Evolutionary conservation across 2,888 invertebrate genomes (phyloP), one percentile per base, ranked within the genome.

Genomic region (Drosophila koepferae): DNA sequence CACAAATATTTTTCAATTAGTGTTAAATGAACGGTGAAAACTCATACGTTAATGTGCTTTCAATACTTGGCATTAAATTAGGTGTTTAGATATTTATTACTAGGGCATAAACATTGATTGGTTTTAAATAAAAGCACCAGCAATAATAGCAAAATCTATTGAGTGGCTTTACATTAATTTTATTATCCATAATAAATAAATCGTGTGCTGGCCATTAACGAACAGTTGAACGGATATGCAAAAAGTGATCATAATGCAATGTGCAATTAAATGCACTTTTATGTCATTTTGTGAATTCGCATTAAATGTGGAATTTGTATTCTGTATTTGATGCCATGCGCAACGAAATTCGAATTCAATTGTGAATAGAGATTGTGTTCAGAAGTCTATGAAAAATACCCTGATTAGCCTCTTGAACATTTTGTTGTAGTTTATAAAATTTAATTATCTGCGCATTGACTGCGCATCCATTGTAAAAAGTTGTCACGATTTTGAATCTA

Each of bases 401-500:
- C 59, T 63, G 68, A 79, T 79, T 73, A 74, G 64, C 59, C 18
- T 58, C n/a, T 40, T 38, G 46, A 23, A 40, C 55, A 65, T 48
- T 71, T 67, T 64, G 63, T 72, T 75, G 49, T 28, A 51, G 38
- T 46, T 58, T 58, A 49, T 58, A 34, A 64, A 81, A 68, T 72
- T 65, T 53, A 81, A 86, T 82, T 77, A 81, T 65, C 51, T 49
- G 40, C 53, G 18, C 62, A 69, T 80, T 76, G 65, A 54, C 36
- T 56, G 53, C 23, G 46, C 34, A 53, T 72, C 53, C 61, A 66
- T 63, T 71, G 61, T 12, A n/a, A 12, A 65, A 34, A 43, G 28
- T 23, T 59, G 40, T 23, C 16, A 23, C 34, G 28, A 8, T 16
- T 54, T 23, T 36, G 34, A 48, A 72, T 56, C 34, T 41, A 18